phyloP scores from a whole-genome alignment of 2,113 vertebrate genomes.

The Engraulis encrasicolus region DNA sequence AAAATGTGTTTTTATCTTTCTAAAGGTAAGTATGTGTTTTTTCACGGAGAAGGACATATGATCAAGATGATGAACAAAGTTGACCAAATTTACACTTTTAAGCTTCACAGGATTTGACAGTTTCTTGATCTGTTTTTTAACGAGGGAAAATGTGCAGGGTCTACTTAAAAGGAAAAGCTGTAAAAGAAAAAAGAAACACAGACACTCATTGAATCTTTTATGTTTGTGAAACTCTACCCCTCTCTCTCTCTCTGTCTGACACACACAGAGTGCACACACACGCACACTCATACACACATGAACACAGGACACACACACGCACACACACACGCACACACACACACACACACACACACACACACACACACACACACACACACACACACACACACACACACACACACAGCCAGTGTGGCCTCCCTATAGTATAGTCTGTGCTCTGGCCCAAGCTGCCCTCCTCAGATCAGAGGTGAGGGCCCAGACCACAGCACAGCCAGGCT shows the following conservation, averaged over 20 bases:
- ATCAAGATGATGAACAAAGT: too few relatives aligned
- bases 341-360: slow-evolving; percentile 20
- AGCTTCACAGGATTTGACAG: too few relatives aligned
- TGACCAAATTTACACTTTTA: too few relatives aligned
- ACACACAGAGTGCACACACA: slow-evolving; percentile 39
- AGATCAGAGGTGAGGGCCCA: slow-evolving; percentile 66
- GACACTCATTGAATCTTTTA: not conserved
- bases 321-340: slow-evolving; percentile 16
- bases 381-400: too few relatives aligned
- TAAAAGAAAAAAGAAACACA: not conserved
- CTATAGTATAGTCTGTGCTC: slow-evolving; percentile 30
- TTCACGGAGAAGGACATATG: too few relatives aligned
- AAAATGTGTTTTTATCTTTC: too few relatives aligned
- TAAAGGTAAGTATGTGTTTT: too few relatives aligned
- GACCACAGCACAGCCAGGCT: slow-evolving; percentile 61
- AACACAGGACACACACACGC: slow-evolving; percentile 26
- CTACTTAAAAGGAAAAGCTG: too few relatives aligned
- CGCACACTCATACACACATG: slow-evolving; percentile 6
- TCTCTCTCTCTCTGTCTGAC: not conserved
- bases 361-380: slow-evolving; percentile 37
- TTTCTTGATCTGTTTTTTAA: not conserved
- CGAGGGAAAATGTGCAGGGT: too few relatives aligned
- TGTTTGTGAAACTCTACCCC: slow-evolving; percentile 15
- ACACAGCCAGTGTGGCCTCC: slow-evolving; percentile 30
- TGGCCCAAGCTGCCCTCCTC: slow-evolving; percentile 54